Evolutionary conservation across 1,140 invertebrate genomes (phyloP).

Genomic region (Zophobas atratus): DNA sequence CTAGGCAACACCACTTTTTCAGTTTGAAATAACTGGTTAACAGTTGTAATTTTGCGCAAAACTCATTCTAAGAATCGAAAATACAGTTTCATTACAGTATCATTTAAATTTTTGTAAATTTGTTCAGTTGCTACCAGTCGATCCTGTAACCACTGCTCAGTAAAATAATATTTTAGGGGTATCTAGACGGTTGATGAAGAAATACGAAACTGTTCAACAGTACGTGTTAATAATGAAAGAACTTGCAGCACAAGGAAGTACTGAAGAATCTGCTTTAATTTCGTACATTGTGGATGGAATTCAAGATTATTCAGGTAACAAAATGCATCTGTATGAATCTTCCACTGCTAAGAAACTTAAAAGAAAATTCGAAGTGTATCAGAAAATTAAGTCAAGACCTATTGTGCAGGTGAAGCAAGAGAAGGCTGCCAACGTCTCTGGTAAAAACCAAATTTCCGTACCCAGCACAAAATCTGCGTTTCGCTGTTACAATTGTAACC

Average conservation of each 20-base stretch:
- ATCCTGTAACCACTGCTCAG: too few species aligned
- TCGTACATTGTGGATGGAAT: slow-evolving; percentile 1
- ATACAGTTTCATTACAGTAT: too few species aligned
- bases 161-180: too few species aligned
- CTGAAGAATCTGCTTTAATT: slow-evolving; percentile 3
- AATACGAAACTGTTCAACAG: background rate
- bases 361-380: slow-evolving; percentile 17
- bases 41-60: too few species aligned
- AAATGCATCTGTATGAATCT: slow-evolving; percentile 23
- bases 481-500: slow-evolving; percentile 43
- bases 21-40: too few species aligned
- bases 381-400: background rate
- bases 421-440: background rate
- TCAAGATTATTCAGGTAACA: slow-evolving; percentile 8
- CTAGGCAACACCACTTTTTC: too few species aligned
- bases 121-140: too few species aligned
- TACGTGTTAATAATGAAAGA: slow-evolving; percentile 12
- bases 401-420: background rate
- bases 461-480: background rate
- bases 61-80: too few species aligned
- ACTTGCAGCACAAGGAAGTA: background rate
- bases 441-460: background rate
- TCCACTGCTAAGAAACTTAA: slow-evolving; percentile 8
- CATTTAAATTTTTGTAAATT: too few species aligned
- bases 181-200: too few species aligned